These are phyloP conservation scores for Pandion haliaetus DNA, from an alignment of 2,113 vertebrate genomes.

Conservation along the genomic window DNA sequence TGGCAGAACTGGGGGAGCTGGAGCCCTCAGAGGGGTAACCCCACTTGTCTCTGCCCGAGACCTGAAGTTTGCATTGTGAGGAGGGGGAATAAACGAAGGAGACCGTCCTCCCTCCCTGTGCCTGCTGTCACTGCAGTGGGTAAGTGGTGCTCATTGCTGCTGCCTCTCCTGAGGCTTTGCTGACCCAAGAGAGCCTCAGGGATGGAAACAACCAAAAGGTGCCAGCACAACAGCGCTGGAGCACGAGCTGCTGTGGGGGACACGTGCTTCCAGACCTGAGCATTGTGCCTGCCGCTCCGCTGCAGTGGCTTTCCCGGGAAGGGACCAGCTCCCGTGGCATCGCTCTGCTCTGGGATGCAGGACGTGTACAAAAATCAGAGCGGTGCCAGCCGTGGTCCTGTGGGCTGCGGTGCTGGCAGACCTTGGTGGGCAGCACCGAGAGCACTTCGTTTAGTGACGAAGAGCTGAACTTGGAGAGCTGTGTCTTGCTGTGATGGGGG, in stretches of 20 bases:
- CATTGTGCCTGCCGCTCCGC: neutral
- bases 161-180: neutral
- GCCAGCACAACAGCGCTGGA: fast-evolving
- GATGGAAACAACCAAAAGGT: neutral
- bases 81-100: neutral
- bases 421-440: fast-evolving
- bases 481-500: neutral
- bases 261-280: neutral
- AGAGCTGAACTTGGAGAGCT: neutral
- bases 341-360: fast-evolving
- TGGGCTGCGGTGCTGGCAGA: neutral
- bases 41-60: neutral
- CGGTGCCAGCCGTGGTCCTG: neutral
- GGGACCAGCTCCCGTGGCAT: neutral
- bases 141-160: neutral
- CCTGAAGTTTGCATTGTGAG: neutral
- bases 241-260: too few species aligned
- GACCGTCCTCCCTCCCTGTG: neutral
- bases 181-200: neutral
- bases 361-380: neutral
- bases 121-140: neutral
- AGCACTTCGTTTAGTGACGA: fast-evolving
- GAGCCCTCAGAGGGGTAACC: neutral
- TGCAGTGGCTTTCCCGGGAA: neutral
- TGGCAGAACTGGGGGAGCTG: neutral